phyloP scores from a whole-genome alignment of 2,113 vertebrate species.

The Natator depressus region DNA sequence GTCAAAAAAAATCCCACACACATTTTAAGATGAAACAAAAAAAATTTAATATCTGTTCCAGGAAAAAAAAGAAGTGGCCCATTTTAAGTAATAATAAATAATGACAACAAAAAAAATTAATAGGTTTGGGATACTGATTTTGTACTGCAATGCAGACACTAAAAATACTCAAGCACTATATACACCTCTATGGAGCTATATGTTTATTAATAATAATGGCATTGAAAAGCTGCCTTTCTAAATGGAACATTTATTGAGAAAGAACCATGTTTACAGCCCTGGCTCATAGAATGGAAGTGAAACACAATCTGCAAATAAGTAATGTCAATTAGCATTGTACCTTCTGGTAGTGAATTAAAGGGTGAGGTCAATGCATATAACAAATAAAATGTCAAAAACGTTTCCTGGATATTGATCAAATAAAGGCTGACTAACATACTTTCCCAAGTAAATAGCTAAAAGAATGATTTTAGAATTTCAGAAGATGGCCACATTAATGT shows the following conservation, averaged over 20 bases:
- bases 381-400: background rate
- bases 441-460: background rate
- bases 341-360: background rate
- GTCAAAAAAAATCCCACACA: background rate
- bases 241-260: background rate
- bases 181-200: background rate
- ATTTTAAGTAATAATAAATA: background rate
- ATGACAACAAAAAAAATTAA: constrained; percentile 13
- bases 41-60: background rate
- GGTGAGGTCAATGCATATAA: background rate
- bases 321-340: accelerated
- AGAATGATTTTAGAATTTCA: background rate
- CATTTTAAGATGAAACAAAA: background rate
- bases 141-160: background rate
- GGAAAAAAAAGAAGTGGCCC: background rate
- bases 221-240: background rate
- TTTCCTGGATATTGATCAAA: background rate
- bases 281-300: background rate
- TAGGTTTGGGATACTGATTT: background rate
- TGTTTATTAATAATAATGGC: background rate
- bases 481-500: background rate
- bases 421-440: background rate
- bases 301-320: background rate
- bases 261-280: background rate
- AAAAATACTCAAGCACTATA: background rate